phyloP scores from a whole-genome alignment of 35 echinoderm and acorn worm genomes.

The Patiria miniata region DNA sequence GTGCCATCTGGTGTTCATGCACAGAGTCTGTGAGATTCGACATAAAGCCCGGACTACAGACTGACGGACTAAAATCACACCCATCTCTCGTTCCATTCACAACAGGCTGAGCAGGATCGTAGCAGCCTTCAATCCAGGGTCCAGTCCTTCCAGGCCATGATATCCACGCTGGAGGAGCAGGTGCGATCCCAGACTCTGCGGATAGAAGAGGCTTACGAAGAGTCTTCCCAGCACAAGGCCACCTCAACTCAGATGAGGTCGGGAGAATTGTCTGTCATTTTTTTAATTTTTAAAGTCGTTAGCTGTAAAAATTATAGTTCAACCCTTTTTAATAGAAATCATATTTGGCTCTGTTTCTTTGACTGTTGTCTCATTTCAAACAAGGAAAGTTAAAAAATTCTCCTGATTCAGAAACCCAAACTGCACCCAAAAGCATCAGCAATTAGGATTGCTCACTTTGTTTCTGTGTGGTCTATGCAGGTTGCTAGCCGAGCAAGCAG shows the following conservation, averaged over 20 bases:
- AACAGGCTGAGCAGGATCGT: constrained; percentile 82
- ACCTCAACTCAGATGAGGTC: constrained; percentile 93
- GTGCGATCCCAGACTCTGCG: constrained; percentile 63
- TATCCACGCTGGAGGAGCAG: constrained; percentile 89
- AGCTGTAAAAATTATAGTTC: too few species aligned
- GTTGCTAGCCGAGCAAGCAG: constrained; percentile 88
- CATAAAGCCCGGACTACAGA: too few species aligned
- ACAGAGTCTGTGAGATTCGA: too few species aligned
- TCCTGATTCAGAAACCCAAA: too few species aligned
- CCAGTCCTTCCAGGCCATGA: constrained; percentile 82
- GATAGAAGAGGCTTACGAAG: constrained; percentile 81
- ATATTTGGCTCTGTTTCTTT: too few species aligned
- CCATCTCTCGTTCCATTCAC: not conserved
- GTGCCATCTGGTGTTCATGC: too few species aligned
- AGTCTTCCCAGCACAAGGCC: constrained; percentile 78
- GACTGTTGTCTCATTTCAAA: too few species aligned
- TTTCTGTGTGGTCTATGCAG: constrained; percentile 44
- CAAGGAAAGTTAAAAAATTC: too few species aligned
- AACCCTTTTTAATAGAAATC: not conserved
- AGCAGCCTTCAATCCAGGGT: constrained; percentile 65
- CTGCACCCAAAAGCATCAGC: too few species aligned
- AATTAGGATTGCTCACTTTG: not conserved
- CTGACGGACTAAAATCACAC: too few species aligned
- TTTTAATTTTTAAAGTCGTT: too few species aligned
- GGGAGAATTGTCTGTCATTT: not conserved